These are phyloP conservation scores for Halictus quadricinctus DNA, from an alignment of 2,888 invertebrate species.

Conservation along the genomic window DNA sequence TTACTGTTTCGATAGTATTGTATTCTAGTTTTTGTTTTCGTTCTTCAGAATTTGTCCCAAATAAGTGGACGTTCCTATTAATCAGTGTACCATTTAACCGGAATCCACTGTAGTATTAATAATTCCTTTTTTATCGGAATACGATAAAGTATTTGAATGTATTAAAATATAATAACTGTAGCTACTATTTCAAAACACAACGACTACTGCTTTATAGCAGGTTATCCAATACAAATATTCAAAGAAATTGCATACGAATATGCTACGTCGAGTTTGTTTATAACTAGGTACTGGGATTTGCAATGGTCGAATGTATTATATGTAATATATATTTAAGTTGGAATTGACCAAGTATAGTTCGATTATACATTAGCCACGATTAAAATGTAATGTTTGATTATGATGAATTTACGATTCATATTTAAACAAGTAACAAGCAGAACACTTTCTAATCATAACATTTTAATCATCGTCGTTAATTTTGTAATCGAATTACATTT, in stretches of 20 bases:
- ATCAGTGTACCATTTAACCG: neutral
- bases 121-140: too few relatives aligned
- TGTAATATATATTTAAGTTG: slow-evolving; percentile 1
- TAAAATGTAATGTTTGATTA: neutral
- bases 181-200: neutral
- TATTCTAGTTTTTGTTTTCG: too few relatives aligned
- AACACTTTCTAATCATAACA: neutral
- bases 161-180: neutral
- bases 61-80: neutral
- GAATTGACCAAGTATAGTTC: neutral
- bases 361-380: neutral
- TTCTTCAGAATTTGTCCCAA: neutral
- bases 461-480: neutral
- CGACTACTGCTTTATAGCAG: neutral
- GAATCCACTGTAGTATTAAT: neutral
- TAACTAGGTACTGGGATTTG: neutral
- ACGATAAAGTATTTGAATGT: neutral
- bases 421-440: neutral
- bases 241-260: neutral
- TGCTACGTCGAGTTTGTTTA: neutral
- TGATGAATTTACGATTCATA: neutral
- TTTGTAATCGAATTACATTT: neutral
- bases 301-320: neutral
- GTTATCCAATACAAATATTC: neutral
- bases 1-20: too few relatives aligned